Evolutionary conservation across 1,140 invertebrate genomes (phyloP).

Genomic region (Metaphire vulgaris): DNA sequence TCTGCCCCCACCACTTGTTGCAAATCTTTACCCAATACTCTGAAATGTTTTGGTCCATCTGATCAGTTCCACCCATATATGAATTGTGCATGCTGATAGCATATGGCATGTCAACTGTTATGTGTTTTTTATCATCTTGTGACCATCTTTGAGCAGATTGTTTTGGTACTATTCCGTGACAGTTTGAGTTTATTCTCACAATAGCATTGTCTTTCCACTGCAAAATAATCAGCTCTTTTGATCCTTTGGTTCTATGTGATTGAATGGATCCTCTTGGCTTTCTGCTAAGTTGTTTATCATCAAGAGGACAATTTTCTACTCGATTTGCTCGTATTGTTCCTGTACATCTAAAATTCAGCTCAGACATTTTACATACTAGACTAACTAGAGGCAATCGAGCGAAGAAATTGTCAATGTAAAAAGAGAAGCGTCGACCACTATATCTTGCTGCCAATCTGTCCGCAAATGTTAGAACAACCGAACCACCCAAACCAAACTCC

Average conservation of each 20-base stretch:
- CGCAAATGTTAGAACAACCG: constrained; percentile 10
- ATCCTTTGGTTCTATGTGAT: background rate
- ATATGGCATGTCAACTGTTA: constrained; percentile 13
- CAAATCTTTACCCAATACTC: constrained; percentile 2
- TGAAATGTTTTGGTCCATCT: background rate
- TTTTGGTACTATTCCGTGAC: constrained; percentile 1
- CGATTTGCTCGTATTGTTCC: background rate
- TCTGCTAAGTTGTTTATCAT: background rate
- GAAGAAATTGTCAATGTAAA: constrained; percentile 7
- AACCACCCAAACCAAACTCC: constrained; percentile 6
- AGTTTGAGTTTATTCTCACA: constrained; percentile 6
- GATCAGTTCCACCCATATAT: constrained; percentile 6
- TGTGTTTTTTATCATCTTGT: constrained; percentile 6
- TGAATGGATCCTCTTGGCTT: background rate
- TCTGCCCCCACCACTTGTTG: background rate
- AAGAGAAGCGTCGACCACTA: constrained; percentile 1
- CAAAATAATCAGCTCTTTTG: background rate
- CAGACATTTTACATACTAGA: constrained; percentile 4
- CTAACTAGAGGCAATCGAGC: background rate
- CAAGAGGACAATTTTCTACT: constrained; percentile 7
- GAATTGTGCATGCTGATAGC: constrained; percentile 15
- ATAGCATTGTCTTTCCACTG: constrained; percentile 11
- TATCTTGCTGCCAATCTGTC: background rate
- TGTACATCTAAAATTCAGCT: constrained; percentile 5
- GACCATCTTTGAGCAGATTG: constrained; percentile 9